Base-by-base conservation (phyloP, 2,113 vertebrate species). In the Ancistrus triradiatus region DNA sequence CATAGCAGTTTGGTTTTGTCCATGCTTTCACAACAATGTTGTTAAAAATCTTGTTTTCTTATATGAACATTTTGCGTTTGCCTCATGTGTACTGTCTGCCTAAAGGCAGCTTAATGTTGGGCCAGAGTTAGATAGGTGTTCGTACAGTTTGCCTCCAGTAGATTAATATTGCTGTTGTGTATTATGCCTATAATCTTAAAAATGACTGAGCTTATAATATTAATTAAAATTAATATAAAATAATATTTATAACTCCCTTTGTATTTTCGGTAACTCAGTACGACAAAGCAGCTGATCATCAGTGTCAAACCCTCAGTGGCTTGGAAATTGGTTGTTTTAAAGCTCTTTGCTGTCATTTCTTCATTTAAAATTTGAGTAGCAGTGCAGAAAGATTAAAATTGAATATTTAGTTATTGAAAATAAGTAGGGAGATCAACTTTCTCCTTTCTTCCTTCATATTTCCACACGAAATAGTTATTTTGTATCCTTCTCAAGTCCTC, bases 1-100 rank as follows among this genome's bases (percentile, higher is more conserved):
- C 80, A 78, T 79, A 85, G 76, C 71, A 82, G 81, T 80, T 78
- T 78, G 75, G 75, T 78, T 59, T 55, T 77, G 80, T 82, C 74
- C 68, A 67, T 35, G 55, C 79, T 76, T 72, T 79, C 61, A 47
- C 79, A 77, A 73, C 57, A 69, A 69, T 55, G 72, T 71, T 73
- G 43, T 22, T 79, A 71, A 77, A 72, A 51, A 37, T 22, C 15
- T 7, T n/a, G 6, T 49, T 63, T 44, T 56, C 4, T 57, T 58
- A 13, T 6, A 17, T 69, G 51, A 17, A 47, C 22, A 78, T 25
- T 68, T 53, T 77, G 68, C 75, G 66, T 72, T 83, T 17, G 73
- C 69, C 58, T 71, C 65, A 53, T 57, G 28, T 75, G 78, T 81
- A 61, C 43, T 61, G 46, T 71, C 66, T 47, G 49, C 6, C 58